These are phyloP conservation scores for Scolopax bukidnonensis DNA, from an alignment of 2,797 vertebrate species.

Conservation along the genomic window DNA sequence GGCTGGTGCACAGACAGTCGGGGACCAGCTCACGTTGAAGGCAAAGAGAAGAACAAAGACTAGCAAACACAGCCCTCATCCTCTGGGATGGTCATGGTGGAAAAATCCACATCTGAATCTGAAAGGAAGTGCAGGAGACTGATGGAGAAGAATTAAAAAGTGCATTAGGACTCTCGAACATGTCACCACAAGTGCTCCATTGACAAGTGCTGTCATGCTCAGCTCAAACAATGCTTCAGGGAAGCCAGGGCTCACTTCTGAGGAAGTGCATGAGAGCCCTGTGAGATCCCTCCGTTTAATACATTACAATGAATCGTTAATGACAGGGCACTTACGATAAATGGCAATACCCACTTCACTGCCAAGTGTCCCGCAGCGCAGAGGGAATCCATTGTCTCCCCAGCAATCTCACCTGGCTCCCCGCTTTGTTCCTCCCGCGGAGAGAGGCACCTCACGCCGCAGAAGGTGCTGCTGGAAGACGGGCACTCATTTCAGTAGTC, in stretches of 20 bases:
- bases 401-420: neutral
- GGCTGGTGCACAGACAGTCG: neutral
- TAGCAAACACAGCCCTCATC: neutral
- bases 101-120: neutral
- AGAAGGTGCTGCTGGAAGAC: slow-evolving; percentile 29
- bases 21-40: neutral
- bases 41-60: neutral
- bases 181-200: slow-evolving; percentile 24
- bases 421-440: neutral
- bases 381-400: neutral
- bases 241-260: slow-evolving; percentile 12
- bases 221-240: slow-evolving; percentile 18
- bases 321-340: neutral
- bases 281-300: slow-evolving; percentile 3
- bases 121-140: neutral
- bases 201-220: slow-evolving; percentile 6
- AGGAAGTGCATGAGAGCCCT: neutral
- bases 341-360: slow-evolving; percentile 22
- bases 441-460: slow-evolving; percentile 7
- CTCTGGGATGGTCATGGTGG: neutral
- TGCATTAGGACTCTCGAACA: slow-evolving; percentile 13
- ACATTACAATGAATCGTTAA: slow-evolving; percentile 13
- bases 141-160: neutral
- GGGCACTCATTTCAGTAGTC: slow-evolving; percentile 26
- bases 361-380: accelerated